These are phyloP conservation scores for Idaea dimidiata DNA, from an alignment of 2,888 invertebrate species.

Conservation along the genomic window DNA sequence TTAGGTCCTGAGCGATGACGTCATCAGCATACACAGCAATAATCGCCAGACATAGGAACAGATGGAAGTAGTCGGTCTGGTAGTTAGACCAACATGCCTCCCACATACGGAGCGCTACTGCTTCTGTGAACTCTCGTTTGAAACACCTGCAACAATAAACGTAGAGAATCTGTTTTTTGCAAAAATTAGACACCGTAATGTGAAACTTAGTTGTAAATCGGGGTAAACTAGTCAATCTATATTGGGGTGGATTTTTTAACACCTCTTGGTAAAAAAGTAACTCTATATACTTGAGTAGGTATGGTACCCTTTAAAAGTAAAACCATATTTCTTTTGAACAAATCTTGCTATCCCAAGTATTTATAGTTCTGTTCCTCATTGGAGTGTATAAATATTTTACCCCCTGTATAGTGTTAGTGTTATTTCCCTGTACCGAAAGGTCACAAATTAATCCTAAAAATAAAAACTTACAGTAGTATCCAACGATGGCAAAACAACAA, in stretches of 20 bases:
- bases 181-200: too few relatives aligned
- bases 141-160: constrained; percentile 83
- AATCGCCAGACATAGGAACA: constrained; percentile 96
- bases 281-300: too few relatives aligned
- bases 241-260: too few relatives aligned
- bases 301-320: too few relatives aligned
- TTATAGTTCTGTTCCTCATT: too few relatives aligned
- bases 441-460: background rate
- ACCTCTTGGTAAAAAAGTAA: too few relatives aligned
- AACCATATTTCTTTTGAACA: too few relatives aligned
- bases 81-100: constrained; percentile 99
- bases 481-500: constrained; percentile 96
- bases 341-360: background rate
- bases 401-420: too few relatives aligned
- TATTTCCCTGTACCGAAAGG: background rate
- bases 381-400: too few relatives aligned
- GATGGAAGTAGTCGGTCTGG: constrained; percentile 96
- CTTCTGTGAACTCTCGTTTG: constrained; percentile 94
- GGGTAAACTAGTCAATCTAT: too few relatives aligned
- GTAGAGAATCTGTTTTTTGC: background rate
- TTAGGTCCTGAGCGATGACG: constrained; percentile 94
- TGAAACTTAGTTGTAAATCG: too few relatives aligned
- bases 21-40: constrained; percentile 96
- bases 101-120: constrained; percentile 95
- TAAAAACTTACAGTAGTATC: constrained; percentile 89